These are phyloP conservation scores for Asbolus verrucosus DNA, from an alignment of 1,140 invertebrate species.

Conservation along the genomic window DNA sequence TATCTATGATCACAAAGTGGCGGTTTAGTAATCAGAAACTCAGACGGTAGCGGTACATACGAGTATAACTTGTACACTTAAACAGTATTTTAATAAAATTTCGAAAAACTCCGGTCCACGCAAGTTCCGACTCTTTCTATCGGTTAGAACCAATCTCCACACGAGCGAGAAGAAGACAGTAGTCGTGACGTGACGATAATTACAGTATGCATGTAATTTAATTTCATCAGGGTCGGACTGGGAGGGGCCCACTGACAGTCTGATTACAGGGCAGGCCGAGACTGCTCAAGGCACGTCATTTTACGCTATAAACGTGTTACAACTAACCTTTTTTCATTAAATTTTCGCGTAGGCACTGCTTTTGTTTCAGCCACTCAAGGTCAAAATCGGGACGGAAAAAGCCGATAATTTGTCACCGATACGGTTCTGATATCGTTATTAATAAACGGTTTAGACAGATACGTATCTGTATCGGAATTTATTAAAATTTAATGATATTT, in stretches of 20 bases:
- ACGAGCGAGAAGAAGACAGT: conserved; percentile 28
- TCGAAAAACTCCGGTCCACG: neutral
- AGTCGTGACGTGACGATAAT: conserved; percentile 55
- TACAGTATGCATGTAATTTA: conserved; percentile 62
- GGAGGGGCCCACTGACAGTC: conserved; percentile 62
- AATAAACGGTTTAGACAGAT: neutral
- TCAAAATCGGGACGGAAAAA: no score
- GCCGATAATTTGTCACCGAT: neutral
- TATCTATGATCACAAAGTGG: conserved; percentile 58
- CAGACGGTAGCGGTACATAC: conserved; percentile 59
- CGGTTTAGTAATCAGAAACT: conserved; percentile 59
- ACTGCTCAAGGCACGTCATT: conserved; percentile 51
- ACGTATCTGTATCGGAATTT: conserved; percentile 10
- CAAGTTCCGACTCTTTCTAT: conserved; percentile 6
- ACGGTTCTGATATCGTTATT: no score
- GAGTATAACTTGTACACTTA: conserved; percentile 52
- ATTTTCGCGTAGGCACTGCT: no score
- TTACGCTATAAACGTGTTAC: conserved; percentile 54
- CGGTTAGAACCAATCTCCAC: neutral
- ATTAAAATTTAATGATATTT: conserved; percentile 28
- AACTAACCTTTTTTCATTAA: conserved; percentile 35
- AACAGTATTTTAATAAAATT: conserved; percentile 50
- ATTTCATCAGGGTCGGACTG: conserved; percentile 64
- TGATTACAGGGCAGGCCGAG: conserved; percentile 60
- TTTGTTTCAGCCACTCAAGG: neutral